Base-by-base conservation (phyloP, 1,140 invertebrate species). In the Aphelenchoides besseyi region DNA sequence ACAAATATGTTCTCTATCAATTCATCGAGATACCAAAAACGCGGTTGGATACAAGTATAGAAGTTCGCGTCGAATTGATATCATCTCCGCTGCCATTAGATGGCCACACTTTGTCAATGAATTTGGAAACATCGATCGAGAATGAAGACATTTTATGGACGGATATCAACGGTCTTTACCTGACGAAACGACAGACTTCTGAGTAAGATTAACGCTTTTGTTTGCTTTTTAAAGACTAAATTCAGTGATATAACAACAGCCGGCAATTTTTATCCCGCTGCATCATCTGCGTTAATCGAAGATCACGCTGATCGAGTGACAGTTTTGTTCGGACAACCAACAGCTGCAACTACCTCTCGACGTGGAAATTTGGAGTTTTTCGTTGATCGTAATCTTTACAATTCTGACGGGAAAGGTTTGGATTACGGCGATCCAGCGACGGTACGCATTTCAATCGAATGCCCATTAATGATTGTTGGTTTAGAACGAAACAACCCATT, bases 161-260 rank as follows among this genome's bases (percentile, higher is more conserved):
- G 0, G 73, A 74, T 55, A 66, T 74, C 3, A 74, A 74, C 33
- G 73, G 73, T 32, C 53, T 74, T 18, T 74, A 72, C 41, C 57
- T 55, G 8, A 62, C 64, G 23, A 59, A 55, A 62, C 70, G 53
- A 26, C 16, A 62, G 16, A 53, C 18, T 18, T 72, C 68, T 26
- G 32, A 70, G 62, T 52, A 59, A 18, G 36, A 66, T 52, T 61
- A 57, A 1, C 2, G 8, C 5, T 32, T 5, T 1, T 5, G 29
- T 3, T 0, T 1, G 1, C 16, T 66, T 33, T 8, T 9, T 57
- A 74, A 3, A 57, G 0, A 26, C 5, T n/a, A 52, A 33, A 26
- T 71, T 36, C n/a, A 76, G 67, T n/a, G 28, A 75, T 33, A 28
- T 75, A 30, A 28, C 48, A 12, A 1, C 59, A 9, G 73, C 55